Conservation (phyloP, 2,113 vertebrate species). For the Mirza zaza region DNA sequence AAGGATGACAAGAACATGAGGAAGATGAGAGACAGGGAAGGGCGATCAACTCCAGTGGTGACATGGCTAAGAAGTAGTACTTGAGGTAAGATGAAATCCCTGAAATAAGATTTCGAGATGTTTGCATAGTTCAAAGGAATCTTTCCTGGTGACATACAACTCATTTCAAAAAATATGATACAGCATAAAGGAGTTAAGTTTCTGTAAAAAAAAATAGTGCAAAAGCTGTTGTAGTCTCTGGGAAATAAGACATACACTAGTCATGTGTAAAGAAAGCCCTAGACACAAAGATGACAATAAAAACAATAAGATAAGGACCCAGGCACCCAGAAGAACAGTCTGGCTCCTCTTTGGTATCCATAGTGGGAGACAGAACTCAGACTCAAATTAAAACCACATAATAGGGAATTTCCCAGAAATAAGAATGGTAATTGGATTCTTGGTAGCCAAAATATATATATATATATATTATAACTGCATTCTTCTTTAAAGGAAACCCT, state of each 20-base stretch:
- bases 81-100: neutral
- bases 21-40: neutral
- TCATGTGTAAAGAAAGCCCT: neutral
- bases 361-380: neutral
- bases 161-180: neutral
- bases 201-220: neutral
- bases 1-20: neutral
- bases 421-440: neutral
- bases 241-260: neutral
- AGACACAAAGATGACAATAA: neutral
- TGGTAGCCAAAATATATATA: neutral
- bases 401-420: neutral
- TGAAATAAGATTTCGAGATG: neutral
- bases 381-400: neutral
- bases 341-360: neutral
- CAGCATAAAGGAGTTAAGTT: neutral
- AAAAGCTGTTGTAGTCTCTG: neutral
- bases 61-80: neutral
- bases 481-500: neutral
- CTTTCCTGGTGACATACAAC: neutral
- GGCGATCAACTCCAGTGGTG: neutral
- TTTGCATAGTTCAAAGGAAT: neutral
- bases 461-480: neutral
- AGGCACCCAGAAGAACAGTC: neutral
- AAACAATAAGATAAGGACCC: neutral